Conservation (phyloP, 2,888 invertebrate species). For the Eristalis tenax region DNA sequence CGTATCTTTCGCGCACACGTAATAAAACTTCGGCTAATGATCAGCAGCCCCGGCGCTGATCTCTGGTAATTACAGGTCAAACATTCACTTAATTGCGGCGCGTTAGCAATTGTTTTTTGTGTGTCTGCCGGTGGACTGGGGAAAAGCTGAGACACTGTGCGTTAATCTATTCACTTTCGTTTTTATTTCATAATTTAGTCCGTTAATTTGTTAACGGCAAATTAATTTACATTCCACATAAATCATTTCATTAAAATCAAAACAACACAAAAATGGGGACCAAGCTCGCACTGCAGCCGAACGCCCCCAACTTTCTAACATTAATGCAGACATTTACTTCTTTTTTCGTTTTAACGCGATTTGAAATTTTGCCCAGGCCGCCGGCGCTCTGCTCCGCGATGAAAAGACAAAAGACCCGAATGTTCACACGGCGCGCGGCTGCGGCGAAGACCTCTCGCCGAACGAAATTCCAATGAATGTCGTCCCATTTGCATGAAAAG, state of each 20-base stretch:
- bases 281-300: neutral
- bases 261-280: neutral
- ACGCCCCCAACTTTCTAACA: constrained; percentile 12
- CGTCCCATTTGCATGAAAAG: neutral
- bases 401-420: neutral
- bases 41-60: constrained; percentile 1
- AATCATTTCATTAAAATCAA: neutral
- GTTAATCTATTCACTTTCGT: constrained; percentile 21
- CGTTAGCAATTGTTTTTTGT: constrained; percentile 4
- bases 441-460: neutral
- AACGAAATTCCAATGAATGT: neutral
- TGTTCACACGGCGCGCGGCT: neutral
- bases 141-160: neutral
- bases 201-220: neutral
- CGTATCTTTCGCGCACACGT: constrained; percentile 9
- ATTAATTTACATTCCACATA: neutral
- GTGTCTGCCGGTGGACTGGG: neutral
- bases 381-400: neutral
- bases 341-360: neutral
- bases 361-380: neutral
- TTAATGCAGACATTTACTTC: neutral
- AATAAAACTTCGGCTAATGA: constrained; percentile 12
- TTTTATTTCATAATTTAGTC: constrained; percentile 14
- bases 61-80: constrained; percentile 19
- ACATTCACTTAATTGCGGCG: constrained; percentile 5